Evolutionary conservation across 2,888 invertebrate genomes (phyloP), one percentile per base, ranked within the genome.

Genomic region (Hypomecis atomaria): DNA sequence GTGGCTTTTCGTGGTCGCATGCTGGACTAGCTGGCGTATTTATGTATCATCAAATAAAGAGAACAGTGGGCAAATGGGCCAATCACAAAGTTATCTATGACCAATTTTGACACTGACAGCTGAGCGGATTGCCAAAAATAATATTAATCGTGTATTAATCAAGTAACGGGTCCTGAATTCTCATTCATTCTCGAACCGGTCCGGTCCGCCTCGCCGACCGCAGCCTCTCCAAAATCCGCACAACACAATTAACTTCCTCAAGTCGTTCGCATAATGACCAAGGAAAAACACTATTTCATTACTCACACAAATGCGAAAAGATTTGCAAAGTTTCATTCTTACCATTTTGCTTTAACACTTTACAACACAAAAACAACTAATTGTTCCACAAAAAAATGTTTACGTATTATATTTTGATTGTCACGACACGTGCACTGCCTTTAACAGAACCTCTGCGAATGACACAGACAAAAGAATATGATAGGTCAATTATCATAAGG

Each of bases 401-500:
- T 65, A 65, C 47, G 67, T 72, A 43, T 55, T 56, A 50, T 64
- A 50, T 44, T 49, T 8, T 3, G 7, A 38, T 34, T 9, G 40
- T 69, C 67, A 66, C 72, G 74, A 70, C 73, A 73, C 73, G 79
- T 83, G 83, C 82, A 81, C 71, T 76, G 70, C 72, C 33, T 74
- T 73, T 79, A 79, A 69, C 66, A 66, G 74, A 66, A 71, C 75
- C 74, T 77, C 71, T 61, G 71, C 79, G 84, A 85, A 86, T 88
- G 84, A 83, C 80, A 82, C 52, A 81, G 56, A 47, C 44, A 55
- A 13, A 83, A 82, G 75, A 78, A 77, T 78, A 78, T 76, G 72
- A 76, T 77, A 79, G 77, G 78, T 75, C 56, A 76, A 76, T 74
- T 73, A 75, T 74, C 72, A 61, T 77, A 84, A 90, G 90, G 88